These are phyloP conservation scores for Agrochola circellaris DNA, from an alignment of 2,888 invertebrate species.

Conservation along the genomic window DNA sequence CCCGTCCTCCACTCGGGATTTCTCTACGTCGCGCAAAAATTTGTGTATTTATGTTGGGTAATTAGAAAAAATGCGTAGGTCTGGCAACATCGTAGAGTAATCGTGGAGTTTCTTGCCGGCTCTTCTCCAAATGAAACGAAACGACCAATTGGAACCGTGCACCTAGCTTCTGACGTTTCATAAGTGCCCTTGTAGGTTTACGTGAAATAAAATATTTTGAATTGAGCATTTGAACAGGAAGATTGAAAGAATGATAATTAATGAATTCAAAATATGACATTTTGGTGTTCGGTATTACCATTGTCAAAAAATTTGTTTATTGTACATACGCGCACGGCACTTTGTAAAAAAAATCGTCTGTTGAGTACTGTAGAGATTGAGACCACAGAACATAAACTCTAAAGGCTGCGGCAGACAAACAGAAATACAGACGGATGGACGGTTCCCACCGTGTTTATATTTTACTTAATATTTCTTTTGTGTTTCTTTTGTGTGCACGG, in stretches of 20 bases:
- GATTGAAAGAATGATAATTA: not conserved
- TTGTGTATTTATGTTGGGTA: not conserved
- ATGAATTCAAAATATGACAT: not conserved
- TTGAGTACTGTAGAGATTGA: no score
- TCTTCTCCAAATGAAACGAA: no score
- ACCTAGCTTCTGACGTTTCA: no score
- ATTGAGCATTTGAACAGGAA: not conserved
- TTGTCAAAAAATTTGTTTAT: not conserved
- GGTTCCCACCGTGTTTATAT: not conserved
- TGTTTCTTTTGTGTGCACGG: not conserved
- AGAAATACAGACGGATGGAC: no score
- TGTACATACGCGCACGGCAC: no score
- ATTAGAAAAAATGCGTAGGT: not conserved
- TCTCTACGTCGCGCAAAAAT: not conserved
- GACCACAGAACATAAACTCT: no score
- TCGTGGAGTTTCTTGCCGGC: no score
- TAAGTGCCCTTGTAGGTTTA: no score
- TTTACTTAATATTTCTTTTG: not conserved
- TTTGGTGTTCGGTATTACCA: constrained; percentile 4
- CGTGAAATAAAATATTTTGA: no score
- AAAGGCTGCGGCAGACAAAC: not conserved
- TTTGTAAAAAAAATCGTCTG: no score
- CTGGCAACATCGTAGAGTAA: constrained; percentile 11
- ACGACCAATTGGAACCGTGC: no score
- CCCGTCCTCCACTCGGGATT: not conserved